A percentile compares a stretch with the other conserved stretches of the same genome.
Conservation (phyloP, 2,113 vertebrate species). For the Euleptes europaea region DNA sequence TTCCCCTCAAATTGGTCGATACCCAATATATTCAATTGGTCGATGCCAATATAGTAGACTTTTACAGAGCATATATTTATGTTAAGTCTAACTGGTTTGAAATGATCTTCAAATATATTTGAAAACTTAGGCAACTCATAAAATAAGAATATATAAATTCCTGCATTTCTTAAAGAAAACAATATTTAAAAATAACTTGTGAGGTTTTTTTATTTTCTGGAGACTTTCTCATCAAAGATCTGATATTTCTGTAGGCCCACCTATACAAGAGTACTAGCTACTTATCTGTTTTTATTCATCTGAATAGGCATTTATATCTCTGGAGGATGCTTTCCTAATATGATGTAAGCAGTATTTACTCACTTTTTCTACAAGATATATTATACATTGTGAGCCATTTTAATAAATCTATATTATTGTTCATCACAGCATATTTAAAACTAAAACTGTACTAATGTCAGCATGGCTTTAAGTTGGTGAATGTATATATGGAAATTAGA, state of each 20-base stretch:
- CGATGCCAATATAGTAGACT: constrained; percentile 33
- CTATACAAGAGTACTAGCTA: neutral
- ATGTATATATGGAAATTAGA: neutral
- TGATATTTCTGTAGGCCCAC: neutral
- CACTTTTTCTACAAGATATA: neutral
- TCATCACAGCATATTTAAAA: neutral
- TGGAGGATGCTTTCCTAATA: neutral
- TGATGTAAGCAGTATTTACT: neutral
- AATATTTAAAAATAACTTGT: neutral
- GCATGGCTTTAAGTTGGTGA: neutral
- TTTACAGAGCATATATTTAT: constrained; percentile 9
- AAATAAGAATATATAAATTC: neutral
- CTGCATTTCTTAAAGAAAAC: neutral
- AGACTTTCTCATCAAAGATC: neutral
- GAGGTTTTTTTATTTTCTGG: neutral
- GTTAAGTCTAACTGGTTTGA: constrained; percentile 9
- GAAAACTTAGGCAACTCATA: neutral
- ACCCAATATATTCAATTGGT: constrained; percentile 10
- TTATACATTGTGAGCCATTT: neutral
- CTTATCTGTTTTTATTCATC: neutral
- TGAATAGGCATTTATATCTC: neutral
- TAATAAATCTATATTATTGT: neutral
- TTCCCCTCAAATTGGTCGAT: constrained; percentile 23
- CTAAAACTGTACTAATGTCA: neutral
- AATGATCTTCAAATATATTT: constrained; percentile 21